Evolutionary conservation across 1,140 invertebrate genomes (phyloP).

Genomic region (Mesaphorura yosii): DNA sequence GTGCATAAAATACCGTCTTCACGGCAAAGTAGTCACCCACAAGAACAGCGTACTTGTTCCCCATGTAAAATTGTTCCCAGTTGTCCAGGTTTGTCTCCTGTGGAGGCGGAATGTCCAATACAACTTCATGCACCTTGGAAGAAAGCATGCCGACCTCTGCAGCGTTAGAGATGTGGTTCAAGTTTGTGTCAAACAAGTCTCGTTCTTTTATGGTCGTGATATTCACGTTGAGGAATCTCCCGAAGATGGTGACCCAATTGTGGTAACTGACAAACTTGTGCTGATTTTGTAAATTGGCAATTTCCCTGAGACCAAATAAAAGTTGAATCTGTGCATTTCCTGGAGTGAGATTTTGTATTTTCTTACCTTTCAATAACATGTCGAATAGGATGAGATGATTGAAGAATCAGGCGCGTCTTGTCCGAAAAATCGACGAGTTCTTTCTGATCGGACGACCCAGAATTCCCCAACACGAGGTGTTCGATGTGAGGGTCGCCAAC

Average conservation of each 20-base stretch:
- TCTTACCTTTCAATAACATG: constrained; percentile 25
- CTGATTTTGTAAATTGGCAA: constrained; percentile 8
- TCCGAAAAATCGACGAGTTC: constrained; percentile 23
- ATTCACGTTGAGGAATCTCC: constrained; percentile 12
- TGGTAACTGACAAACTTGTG: constrained; percentile 12
- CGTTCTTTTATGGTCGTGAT: not conserved
- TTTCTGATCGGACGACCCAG: not conserved
- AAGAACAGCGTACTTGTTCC: constrained; percentile 29
- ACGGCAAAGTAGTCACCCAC: constrained; percentile 30
- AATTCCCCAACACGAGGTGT: constrained; percentile 13
- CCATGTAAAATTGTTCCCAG: constrained; percentile 14
- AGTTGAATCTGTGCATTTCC: constrained; percentile 1
- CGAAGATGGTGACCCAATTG: constrained; percentile 27
- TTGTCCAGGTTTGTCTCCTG: too few species aligned
- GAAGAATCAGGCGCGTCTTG: constrained; percentile 28
- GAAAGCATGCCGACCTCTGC: constrained; percentile 29
- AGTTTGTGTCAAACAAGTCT: constrained; percentile 4
- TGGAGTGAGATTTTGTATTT: not conserved
- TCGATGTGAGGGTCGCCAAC: constrained; percentile 17
- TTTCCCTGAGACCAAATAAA: constrained; percentile 16
- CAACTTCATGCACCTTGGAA: constrained; percentile 25
- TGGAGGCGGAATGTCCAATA: constrained; percentile 17
- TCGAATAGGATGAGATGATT: constrained; percentile 26
- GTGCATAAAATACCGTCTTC: constrained; percentile 20
- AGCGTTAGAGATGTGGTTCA: constrained; percentile 17